Percentiles rank a stretch among this genome's conserved stretches.
Conservation (phyloP, 2,797 vertebrate species). For the Sphenodon punctatus region DNA sequence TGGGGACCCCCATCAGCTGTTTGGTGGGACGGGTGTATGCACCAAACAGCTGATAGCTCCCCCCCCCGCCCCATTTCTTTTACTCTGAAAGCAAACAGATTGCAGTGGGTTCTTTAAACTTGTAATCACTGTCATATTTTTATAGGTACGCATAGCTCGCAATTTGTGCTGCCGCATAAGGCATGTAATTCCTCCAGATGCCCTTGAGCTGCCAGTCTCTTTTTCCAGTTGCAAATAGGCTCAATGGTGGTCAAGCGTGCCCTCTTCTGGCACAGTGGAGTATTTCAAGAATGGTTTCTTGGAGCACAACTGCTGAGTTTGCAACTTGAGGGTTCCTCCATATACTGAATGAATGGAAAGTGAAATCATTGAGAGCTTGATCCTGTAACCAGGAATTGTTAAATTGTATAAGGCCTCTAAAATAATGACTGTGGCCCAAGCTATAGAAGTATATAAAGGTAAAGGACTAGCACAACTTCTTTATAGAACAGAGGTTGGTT, state of each 20-base stretch:
- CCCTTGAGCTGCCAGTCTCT: fast-evolving
- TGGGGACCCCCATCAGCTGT: too few species aligned
- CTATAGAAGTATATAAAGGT: too few species aligned
- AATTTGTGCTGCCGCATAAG: not conserved
- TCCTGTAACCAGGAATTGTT: too few species aligned
- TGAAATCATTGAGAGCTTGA: too few species aligned
- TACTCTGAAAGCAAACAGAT: not conserved
- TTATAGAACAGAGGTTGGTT: too few species aligned
- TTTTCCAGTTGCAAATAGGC: not conserved
- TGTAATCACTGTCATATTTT: too few species aligned
- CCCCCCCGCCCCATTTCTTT: too few species aligned
- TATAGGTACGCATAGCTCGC: not conserved
- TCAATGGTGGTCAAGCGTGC: slow-evolving; percentile 15
- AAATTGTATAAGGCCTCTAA: too few species aligned
- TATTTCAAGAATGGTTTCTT: not conserved
- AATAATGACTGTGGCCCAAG: too few species aligned
- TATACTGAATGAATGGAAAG: not conserved
- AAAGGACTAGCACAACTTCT: too few species aligned
- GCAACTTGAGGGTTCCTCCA: not conserved
- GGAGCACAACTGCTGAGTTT: fast-evolving
- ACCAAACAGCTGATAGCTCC: too few species aligned
- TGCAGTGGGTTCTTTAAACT: not conserved
- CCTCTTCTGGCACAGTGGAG: slow-evolving; percentile 36
- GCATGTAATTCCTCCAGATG: not conserved
- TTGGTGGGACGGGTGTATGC: too few species aligned